Evolutionary conservation across 2,888 invertebrate genomes (phyloP), one percentile per base, ranked within the genome.

Genomic region (Cordilura impudica): DNA sequence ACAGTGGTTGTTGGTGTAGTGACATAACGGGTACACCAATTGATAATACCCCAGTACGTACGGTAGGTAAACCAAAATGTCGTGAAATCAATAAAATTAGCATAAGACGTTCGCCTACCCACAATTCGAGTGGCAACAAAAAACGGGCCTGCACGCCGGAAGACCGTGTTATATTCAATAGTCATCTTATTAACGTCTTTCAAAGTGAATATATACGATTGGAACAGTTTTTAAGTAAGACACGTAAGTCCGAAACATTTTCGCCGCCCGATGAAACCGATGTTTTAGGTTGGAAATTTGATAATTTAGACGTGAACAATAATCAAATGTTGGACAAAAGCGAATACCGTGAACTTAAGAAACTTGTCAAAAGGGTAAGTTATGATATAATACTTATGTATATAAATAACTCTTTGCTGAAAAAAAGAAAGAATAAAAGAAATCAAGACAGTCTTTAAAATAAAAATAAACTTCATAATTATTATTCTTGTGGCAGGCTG

Each of bases 271-370:
- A 93, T 23, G 89, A 90, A 16, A 86, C 89, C 12, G 75, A 66
- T 49, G 94, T 97, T 0, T 91, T 97, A 12, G 94, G 95, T 82
- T 98, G 98, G 98, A 98, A 98, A 90, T 98, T 98, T 89, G 90
- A 92, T 21, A 93, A 94, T 80, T 91, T 98, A 84, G 98, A 98
- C 90, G 91, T 91, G 79, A 95, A 98, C 89, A 91, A 91, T 56
- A 96, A 97, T 90, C 93, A 93, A 60, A 91, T 93, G 70, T 90
- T 98, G 84, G 95, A 95, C 87, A 94, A 94, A 85, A 92, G 93
- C 51, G 98, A 98, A 89, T 96, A 96, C 87, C 92, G 94, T 81
- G 95, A 95, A 82, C 91, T 98, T 31, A 93, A 95, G 83, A 92
- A 94, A 83, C 92, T 97, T 60, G 95, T 97, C 60, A 96, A 95